Conservation (phyloP, 2,113 vertebrate genomes). For the Eptesicus fuscus region DNA sequence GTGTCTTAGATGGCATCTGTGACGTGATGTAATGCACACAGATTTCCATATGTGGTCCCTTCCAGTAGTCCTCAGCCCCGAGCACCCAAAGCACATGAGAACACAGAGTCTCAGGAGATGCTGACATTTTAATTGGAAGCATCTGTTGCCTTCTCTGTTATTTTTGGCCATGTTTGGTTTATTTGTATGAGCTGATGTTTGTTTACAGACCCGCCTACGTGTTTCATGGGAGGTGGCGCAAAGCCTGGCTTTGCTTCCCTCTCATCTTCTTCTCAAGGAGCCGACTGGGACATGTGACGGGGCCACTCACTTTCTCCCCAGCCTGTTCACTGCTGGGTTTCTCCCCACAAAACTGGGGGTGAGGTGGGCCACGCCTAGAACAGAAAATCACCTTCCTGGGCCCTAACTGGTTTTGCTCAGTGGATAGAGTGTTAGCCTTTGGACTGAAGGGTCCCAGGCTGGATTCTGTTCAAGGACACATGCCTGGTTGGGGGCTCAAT, state of each 20-base stretch:
- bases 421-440: too few species aligned
- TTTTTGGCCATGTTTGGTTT: conserved; percentile 75
- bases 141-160: conserved; percentile 74
- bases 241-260: not conserved
- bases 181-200: conserved; percentile 71
- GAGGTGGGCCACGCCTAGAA: not conserved
- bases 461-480: too few species aligned
- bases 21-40: conserved; percentile 59
- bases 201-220: conserved; percentile 64
- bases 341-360: not conserved
- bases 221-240: conserved; percentile 32
- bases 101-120: conserved; percentile 49
- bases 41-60: conserved; percentile 71
- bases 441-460: too few species aligned
- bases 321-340: not conserved
- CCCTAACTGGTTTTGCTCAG: too few species aligned
- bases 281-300: not conserved
- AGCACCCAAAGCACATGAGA: conserved; percentile 70
- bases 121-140: conserved; percentile 76
- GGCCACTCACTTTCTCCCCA: not conserved
- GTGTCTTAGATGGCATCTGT: conserved; percentile 67
- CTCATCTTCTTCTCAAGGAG: conserved; percentile 36
- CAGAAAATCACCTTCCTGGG: not conserved
- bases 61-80: conserved; percentile 23
- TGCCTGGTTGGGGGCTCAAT: too few species aligned